Percentiles rank a stretch among this genome's conserved stretches.
Conservation (phyloP, 2,797 vertebrate species). For the Glyptemys insculpta region DNA sequence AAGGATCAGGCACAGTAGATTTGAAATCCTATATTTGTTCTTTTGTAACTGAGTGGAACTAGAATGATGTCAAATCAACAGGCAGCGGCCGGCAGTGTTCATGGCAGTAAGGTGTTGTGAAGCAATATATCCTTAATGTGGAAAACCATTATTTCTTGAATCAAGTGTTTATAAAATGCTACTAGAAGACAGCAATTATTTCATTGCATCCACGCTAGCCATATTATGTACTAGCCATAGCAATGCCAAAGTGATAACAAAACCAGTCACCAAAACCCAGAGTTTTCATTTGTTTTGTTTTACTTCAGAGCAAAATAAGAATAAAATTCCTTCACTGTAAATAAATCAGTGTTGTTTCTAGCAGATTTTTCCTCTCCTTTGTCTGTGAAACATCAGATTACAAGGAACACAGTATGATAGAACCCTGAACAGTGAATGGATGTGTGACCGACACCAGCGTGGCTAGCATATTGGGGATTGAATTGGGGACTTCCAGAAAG, state of each 20-base stretch:
- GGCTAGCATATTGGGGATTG: background rate
- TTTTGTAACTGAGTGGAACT: background rate
- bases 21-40: background rate
- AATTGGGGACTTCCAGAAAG: background rate
- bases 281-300: background rate
- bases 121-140: background rate
- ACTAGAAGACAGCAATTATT: background rate
- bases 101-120: background rate
- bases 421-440: background rate
- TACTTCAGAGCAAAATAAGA: background rate
- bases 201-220: background rate
- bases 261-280: background rate
- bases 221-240: background rate
- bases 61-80: background rate
- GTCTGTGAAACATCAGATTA: background rate
- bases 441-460: background rate
- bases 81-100: background rate
- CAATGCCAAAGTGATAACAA: background rate
- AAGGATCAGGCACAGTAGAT: background rate
- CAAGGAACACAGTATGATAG: background rate
- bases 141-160: background rate
- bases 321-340: background rate
- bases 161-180: background rate
- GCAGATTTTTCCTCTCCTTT: background rate
- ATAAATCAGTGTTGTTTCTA: background rate